Conservation (phyloP, 1,140 invertebrate species). For the Solenopsis invicta region DNA sequence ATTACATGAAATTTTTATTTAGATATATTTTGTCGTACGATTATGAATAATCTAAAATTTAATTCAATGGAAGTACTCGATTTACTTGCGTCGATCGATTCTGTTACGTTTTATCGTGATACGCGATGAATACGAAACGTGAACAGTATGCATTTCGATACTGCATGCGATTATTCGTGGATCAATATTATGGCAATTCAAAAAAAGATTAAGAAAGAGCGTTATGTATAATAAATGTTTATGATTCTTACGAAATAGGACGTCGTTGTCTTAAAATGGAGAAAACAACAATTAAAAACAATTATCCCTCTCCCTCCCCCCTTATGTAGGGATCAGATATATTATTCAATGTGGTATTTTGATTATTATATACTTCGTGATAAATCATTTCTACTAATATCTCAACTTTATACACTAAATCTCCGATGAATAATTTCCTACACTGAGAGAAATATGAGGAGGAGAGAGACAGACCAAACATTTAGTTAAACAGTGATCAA, state of each 20-base stretch:
- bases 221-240: neutral
- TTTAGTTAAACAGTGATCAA: no score
- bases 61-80: neutral
- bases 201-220: neutral
- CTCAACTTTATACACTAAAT: neutral
- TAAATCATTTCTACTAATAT: neutral
- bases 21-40: neutral
- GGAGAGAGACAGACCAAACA: no score
- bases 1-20: neutral
- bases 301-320: no score
- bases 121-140: neutral
- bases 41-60: neutral
- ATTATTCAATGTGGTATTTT: neutral
- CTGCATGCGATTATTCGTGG: neutral
- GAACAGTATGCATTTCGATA: neutral
- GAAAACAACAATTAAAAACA: neutral
- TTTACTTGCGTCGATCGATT: neutral
- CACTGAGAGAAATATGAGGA: no score
- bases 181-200: neutral
- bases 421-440: slow-evolving; percentile 1
- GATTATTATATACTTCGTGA: neutral
- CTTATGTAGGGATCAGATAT: neutral
- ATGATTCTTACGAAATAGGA: neutral
- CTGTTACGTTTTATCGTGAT: neutral
- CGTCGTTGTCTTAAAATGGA: no score